Evolutionary conservation across 2,113 vertebrate species (phyloP), one percentile per base, ranked within the genome.

Genomic region (Barbus barbus): DNA sequence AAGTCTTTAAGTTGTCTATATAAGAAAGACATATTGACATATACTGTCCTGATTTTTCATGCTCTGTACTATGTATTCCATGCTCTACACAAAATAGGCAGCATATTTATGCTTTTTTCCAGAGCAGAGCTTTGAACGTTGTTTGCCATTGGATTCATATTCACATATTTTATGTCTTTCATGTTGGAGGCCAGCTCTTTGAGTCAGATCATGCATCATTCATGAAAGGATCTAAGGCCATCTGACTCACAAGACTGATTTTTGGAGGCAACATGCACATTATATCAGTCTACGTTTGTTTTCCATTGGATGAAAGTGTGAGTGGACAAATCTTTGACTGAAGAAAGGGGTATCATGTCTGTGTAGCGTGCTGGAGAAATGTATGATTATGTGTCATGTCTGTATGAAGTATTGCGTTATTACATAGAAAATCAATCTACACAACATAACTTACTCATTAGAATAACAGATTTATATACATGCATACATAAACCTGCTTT

Each of bases 151-250:
- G 38, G 58, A 86, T 85, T 85, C 79, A 81, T 86, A 80, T 85
- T 86, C 83, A 86, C 82, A 83, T 60, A 33, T 86, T 85, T 83
- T 71, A 84, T 84, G 67, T 75, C 28, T 84, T 74, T 86, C 80
- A 86, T 69, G 75, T n/a, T 86, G 51, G 13, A 82, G 86, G 61
- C 84, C 81, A 60, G 78, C 78, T 69, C 38, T 82, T 24, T 85
- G 53, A 87, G 83, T 80, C 63, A 83, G 79, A 56, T 2, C 58
- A 90, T 89, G 85, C 73, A 90, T 90, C 84, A 91, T 91, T 90
- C 85, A 90, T 90, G 83, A 85, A 84, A 13, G 44, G 53, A 87
- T 86, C 75, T 85, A 84, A 89, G 44, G 65, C 75, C 71, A 76
- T 84, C 80, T 86, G 81, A 83, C 83, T 88, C 85, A 53, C 58